Conservation (phyloP, 2,113 vertebrate genomes). For the Seriola quinqueradiata region DNA sequence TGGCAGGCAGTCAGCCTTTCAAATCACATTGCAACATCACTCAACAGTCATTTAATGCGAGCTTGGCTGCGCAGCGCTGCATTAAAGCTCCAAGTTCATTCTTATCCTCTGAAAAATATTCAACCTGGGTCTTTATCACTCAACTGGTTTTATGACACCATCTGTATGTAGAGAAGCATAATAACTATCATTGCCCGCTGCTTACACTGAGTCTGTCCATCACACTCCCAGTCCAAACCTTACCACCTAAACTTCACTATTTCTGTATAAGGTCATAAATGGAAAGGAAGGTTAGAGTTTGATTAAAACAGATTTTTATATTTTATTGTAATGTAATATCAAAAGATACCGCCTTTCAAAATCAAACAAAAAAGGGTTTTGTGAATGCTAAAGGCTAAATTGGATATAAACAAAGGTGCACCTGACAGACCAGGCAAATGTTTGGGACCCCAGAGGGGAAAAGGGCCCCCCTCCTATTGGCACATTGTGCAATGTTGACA, state of each 20-base stretch:
- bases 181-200: background rate
- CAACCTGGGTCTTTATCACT: conserved; percentile 2
- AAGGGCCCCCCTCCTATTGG: no score
- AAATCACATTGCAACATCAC: conserved; percentile 53
- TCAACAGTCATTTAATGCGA: conserved; percentile 56
- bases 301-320: background rate
- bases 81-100: conserved; percentile 20
- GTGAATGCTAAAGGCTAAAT: no score
- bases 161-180: conserved; percentile 15
- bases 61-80: conserved; percentile 6
- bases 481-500: no score
- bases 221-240: background rate
- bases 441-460: no score
- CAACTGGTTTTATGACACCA: conserved; percentile 16
- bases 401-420: no score
- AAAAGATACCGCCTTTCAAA: background rate
- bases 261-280: background rate
- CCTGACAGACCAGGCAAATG: no score
- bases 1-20: conserved; percentile 47
- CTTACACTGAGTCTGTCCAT: background rate
- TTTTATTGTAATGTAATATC: background rate
- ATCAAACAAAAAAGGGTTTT: no score
- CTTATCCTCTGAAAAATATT: conserved; percentile 22
- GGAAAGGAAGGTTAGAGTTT: background rate
- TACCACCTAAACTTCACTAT: background rate